These are phyloP conservation scores for Nannospalax galili DNA, from an alignment of 2,113 vertebrate species.

Conservation along the genomic window DNA sequence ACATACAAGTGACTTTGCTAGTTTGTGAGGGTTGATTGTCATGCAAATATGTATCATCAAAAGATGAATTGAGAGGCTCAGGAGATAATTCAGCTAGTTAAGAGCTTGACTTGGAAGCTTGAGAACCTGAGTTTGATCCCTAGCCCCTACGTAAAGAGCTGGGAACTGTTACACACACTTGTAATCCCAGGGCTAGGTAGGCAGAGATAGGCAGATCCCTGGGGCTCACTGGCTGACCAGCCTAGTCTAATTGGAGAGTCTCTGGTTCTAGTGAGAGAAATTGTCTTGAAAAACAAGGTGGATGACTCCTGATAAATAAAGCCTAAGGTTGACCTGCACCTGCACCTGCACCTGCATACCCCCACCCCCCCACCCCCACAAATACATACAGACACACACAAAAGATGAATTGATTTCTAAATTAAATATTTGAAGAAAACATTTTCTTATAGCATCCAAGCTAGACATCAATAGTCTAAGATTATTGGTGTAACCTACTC, in stretches of 20 bases:
- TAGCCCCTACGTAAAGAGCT: not conserved
- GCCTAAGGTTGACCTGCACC: not conserved
- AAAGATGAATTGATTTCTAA: constrained; percentile 6
- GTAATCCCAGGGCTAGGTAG: not conserved
- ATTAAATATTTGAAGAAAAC: constrained; percentile 15
- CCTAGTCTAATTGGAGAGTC: not conserved
- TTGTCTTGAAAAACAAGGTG: not conserved
- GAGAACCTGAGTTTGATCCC: not conserved
- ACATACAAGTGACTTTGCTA: not conserved
- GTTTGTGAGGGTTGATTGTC: not conserved
- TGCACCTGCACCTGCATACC: not conserved
- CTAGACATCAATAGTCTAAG: not conserved
- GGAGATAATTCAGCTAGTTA: not conserved
- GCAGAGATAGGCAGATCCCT: not conserved
- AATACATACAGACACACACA: not conserved
- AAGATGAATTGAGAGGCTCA: not conserved
- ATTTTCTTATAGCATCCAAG: not conserved
- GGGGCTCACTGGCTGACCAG: no score
- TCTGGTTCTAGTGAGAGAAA: not conserved
- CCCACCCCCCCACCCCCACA: not conserved
- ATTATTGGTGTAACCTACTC: not conserved
- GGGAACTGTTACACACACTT: not conserved
- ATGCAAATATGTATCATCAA: not conserved
- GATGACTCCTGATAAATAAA: not conserved
- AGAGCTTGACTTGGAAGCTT: not conserved